Evolutionary conservation across 1,140 invertebrate species (phyloP).

Genomic region (Drosophila arawakana): DNA sequence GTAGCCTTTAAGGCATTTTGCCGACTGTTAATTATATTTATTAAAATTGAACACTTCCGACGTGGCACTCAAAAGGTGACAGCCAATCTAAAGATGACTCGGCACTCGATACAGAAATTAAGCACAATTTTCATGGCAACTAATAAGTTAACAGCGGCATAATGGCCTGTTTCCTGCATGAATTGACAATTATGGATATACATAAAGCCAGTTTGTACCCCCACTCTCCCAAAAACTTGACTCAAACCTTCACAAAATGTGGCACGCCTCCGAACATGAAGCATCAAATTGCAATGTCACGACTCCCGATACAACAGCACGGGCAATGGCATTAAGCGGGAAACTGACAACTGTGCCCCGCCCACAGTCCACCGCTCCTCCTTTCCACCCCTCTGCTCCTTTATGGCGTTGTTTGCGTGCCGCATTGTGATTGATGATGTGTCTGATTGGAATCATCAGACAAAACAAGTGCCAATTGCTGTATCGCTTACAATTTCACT

Average conservation of each 20-base stretch:
- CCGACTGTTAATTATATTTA: constrained; percentile 59
- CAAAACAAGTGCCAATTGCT: constrained; percentile 64
- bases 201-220: background rate
- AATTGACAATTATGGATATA: constrained; percentile 74
- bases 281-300: constrained; percentile 74
- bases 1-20: background rate
- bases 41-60: constrained; percentile 75
- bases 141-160: constrained; percentile 79
- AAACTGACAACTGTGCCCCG: constrained; percentile 6
- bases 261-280: constrained; percentile 23
- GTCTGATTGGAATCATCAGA: constrained; percentile 60
- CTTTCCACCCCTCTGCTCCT: background rate
- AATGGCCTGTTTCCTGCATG: constrained; percentile 84
- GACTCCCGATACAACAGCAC: constrained; percentile 41
- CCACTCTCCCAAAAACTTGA: background rate
- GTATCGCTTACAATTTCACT: constrained; percentile 37
- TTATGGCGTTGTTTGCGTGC: constrained; percentile 26
- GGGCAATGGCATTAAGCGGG: constrained; percentile 12
- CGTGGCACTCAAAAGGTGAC: constrained; percentile 58
- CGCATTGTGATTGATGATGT: constrained; percentile 55
- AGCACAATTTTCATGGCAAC: constrained; percentile 68
- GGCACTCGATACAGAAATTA: constrained; percentile 49
- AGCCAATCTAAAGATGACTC: constrained; percentile 65
- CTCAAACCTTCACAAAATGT: background rate
- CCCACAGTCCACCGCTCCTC: background rate